Evolutionary conservation across 92 coral and sea anemone genomes (phyloP).

Genomic region (Metridium senile): DNA sequence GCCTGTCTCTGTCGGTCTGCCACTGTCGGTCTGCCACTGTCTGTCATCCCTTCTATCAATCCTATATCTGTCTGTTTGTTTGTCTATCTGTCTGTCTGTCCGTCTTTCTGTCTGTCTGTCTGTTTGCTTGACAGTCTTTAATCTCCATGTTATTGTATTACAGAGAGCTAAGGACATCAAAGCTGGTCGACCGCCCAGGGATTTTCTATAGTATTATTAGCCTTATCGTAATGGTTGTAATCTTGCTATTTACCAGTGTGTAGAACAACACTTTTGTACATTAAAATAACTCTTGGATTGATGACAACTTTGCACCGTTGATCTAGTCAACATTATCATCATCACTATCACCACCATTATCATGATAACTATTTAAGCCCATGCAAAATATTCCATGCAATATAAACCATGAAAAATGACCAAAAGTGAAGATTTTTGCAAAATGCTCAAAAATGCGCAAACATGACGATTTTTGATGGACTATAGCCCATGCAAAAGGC

Average conservation of each 20-base stretch:
- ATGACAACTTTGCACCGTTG: not conserved
- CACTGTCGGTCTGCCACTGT: too few relatives aligned
- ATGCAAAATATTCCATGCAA: too few relatives aligned
- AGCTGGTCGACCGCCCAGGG: constrained; percentile 44
- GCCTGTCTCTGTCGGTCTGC: too few relatives aligned
- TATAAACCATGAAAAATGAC: too few relatives aligned
- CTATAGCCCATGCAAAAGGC: too few relatives aligned
- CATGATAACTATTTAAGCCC: too few relatives aligned
- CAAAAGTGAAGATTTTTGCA: too few relatives aligned
- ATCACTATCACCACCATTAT: too few relatives aligned
- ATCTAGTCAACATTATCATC: not conserved
- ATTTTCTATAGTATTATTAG: constrained; percentile 21
- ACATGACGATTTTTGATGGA: too few relatives aligned
- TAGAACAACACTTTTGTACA: not conserved
- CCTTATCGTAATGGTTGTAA: not conserved
- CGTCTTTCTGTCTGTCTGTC: too few relatives aligned
- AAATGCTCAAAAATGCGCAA: too few relatives aligned
- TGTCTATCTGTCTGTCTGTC: too few relatives aligned
- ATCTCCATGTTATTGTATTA: not conserved
- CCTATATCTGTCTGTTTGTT: not conserved
- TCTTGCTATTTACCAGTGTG: not conserved
- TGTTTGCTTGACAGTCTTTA: not conserved
- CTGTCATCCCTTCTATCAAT: not conserved
- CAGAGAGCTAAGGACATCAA: constrained; percentile 41
- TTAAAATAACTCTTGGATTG: not conserved